A percentile compares a stretch with the other conserved stretches of the same genome.
phyloP scores from a whole-genome alignment of 2,888 invertebrate species.

The Desoria tigrina region DNA sequence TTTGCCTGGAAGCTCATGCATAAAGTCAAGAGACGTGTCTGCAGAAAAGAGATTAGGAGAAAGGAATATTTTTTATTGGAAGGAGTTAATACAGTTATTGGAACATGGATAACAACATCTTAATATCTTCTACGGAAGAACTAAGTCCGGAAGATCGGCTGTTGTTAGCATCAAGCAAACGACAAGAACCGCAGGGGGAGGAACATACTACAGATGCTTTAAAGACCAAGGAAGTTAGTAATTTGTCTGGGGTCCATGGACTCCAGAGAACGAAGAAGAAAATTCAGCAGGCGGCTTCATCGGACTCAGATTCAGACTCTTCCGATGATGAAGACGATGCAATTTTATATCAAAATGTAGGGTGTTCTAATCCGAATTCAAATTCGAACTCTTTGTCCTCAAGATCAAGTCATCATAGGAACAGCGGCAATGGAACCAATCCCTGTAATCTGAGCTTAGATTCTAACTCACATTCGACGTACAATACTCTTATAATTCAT shows the following conservation, averaged over 20 bases:
- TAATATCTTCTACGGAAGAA: conserved; percentile 75
- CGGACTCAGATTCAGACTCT: conserved; percentile 34
- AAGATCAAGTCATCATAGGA: conserved; percentile 36
- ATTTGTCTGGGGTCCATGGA: conserved; percentile 30
- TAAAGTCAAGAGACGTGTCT: not conserved
- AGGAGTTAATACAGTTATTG: not conserved
- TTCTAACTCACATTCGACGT: conserved; percentile 63
- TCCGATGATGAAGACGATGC: conserved; percentile 46
- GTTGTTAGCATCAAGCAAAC: conserved; percentile 75
- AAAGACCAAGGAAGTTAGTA: conserved; percentile 61
- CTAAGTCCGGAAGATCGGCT: conserved; percentile 81
- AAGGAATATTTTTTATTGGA: not conserved
- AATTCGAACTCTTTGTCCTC: conserved; percentile 42
- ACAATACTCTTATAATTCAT: conserved; percentile 81
- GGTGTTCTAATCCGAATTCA: conserved; percentile 32
- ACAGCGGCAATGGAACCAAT: conserved; percentile 33
- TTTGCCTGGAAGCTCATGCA: no score
- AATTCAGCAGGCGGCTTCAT: conserved; percentile 29
- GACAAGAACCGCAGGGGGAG: conserved; percentile 90
- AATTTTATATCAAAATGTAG: conserved; percentile 23
- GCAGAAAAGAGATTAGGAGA: conserved; percentile 8
- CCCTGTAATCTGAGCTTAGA: conserved; percentile 52
- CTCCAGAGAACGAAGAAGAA: conserved; percentile 29
- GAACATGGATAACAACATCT: conserved; percentile 40
- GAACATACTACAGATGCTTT: conserved; percentile 63